Base-by-base conservation (phyloP, 92 coral and sea anemone genomes). In the Parazoanthus atlanticus region DNA sequence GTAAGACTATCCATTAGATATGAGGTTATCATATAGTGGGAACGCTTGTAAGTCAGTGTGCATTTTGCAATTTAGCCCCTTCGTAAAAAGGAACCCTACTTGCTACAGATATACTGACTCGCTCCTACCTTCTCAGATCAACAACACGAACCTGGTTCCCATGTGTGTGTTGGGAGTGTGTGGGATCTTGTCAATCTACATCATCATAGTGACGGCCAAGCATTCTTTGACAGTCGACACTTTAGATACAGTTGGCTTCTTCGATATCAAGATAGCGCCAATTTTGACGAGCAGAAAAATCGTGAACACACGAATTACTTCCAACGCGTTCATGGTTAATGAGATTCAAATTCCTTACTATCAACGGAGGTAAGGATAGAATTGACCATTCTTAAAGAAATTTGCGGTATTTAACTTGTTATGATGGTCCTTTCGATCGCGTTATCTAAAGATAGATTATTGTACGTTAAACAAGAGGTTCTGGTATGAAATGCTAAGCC, bases 191-290 rank as follows among this genome's bases (percentile, higher is more conserved):
- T 78, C 89, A 3, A 87, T 94, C 40, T 94, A 94, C 72, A 85
- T 94, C 71, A 91, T 93, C 92, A 94, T 94, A 89, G 89, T 94
- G 84, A 94, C 97, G 21, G 95, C 97, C 29, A 93, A 94, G 74
- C 91, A 94, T 88, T 81, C 94, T 28, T 79, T 94, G 88, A 94
- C 87, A 69, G 97, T 94, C 41, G 93, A 94, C 34, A 91, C 95
- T 1, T 85, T 94, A 71, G 97, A 94, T 34, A 78, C 89, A 3
- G 74, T 94, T 23, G 95, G 97, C 16, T 94, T 89, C 85, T 94
- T 93, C 74, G 95, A 94, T 76, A 81, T 94, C 89, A 94, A 94
- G 86, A 89, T 94, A 90, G 93, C 97, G 49, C 97, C 97, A 2
- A 54, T 94, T 3, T 54, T 94, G 87, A 92, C 92, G 2, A 94